These are phyloP conservation scores for Dendrolimus punctatus DNA, from an alignment of 1,140 invertebrate genomes.

Conservation along the genomic window DNA sequence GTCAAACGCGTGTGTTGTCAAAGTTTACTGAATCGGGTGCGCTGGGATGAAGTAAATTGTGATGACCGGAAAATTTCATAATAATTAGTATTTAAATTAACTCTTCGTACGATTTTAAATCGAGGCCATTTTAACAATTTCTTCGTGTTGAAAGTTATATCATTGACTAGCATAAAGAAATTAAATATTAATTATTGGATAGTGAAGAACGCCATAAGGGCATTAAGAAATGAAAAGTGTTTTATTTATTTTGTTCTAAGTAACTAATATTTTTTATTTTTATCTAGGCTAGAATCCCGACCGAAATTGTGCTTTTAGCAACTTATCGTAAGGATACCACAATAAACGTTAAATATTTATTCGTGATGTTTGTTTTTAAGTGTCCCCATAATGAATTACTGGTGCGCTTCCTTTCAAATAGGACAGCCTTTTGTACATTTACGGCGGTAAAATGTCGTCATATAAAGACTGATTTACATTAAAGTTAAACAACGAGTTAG, in stretches of 20 bases:
- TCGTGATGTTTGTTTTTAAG: conserved; percentile 21
- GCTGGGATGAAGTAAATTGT: no score
- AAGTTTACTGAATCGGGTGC: no score
- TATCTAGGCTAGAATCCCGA: conserved; percentile 42
- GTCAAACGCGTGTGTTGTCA: not conserved
- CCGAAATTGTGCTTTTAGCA: conserved; percentile 56
- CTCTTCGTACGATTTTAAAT: conserved; percentile 49
- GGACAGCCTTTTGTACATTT: no score
- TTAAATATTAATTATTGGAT: conserved; percentile 40
- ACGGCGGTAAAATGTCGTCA: no score
- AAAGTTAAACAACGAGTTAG: no score
- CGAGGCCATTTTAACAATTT: conserved; percentile 63
- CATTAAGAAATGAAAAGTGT: conserved; percentile 49
- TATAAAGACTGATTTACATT: no score
- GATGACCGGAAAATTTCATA: conserved; percentile 4
- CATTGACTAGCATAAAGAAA: conserved; percentile 61
- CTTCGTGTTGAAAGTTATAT: conserved; percentile 59
- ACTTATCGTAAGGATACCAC: conserved; percentile 45
- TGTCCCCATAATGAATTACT: no score
- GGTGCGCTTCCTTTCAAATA: no score
- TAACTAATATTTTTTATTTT: conserved; percentile 67
- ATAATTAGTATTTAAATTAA: conserved; percentile 4
- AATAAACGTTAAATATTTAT: conserved; percentile 44
- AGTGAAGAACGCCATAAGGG: conserved; percentile 45
- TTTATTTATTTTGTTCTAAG: conserved; percentile 69